Evolutionary conservation across 2,113 vertebrate genomes (phyloP), one percentile per base, ranked within the genome.

Genomic region (Emydura subglobosa): DNA sequence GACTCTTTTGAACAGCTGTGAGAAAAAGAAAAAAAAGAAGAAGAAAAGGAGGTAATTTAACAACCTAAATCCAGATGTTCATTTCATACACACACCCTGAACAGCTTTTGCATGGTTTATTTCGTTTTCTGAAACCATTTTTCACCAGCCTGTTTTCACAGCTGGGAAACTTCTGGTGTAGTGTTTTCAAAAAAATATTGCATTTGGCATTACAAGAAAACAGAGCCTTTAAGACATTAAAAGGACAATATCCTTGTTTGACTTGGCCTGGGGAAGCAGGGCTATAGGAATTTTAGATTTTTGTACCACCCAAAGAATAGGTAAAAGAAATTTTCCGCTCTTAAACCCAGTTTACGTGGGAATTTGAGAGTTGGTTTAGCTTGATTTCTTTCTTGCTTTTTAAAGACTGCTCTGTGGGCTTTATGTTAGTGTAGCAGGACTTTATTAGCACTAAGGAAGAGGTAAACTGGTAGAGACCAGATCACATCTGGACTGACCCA

Each of bases 111-210:
- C 98, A 98, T 98, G 98, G 98, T 98, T 98, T 98, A 98, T 98
- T 99, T 98, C 98, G 47, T 98, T 98, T 99, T 98, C 98, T 98
- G 98, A 99, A 98, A 97, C 98, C 98, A 98, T 99, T 99, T 99
- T 98, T 98, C 98, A 98, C 98, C 97, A 98, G 98, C 97, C 97
- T 98, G 98, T 99, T 99, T 99, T 98, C 98, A 98, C 98, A 99
- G 98, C 98, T 99, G 98, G 98, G 98, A 98, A 98, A 98, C 98
- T 98, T 99, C 98, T 98, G 98, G 98, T 98, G 97, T 98, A 98
- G 98, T 98, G 97, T 98, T 99, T 98, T 98, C 98, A 98, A 98
- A 98, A 98, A 98, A 99, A 99, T 98, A 98, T 99, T 98, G 97
- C 98, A 87, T 98, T 98, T 99, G 98, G 98, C 98, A 98, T 98